Base-by-base conservation (phyloP, 2,113 vertebrate genomes). In the Microcebus tavaratra region DNA sequence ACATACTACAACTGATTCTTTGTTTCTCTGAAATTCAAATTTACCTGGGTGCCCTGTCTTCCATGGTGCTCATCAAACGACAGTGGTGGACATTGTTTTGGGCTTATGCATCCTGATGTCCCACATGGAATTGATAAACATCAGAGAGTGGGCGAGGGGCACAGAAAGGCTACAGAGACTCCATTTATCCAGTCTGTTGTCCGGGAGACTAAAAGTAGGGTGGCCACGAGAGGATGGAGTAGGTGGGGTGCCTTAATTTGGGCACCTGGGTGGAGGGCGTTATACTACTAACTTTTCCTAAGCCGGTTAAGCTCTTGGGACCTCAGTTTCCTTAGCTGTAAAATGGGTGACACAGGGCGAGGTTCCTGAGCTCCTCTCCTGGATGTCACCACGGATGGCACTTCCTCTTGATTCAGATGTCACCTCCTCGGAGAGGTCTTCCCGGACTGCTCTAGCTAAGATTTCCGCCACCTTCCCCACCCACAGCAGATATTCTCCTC, bases 401-500 rank as follows among this genome's bases (percentile, higher is more conserved):
- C 31, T 86, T 85, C 80, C 73, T 90, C 42, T 14, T 45, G 45
- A 31, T 10, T 53, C 61, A 39, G 50, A 25, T 10, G 95, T 63
- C 94, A 31, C 65, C 88, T 90, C 79, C 95, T 83, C 83, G 5
- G n/a, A 79, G 73, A 83, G 2, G 68, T 39, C 95, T 75, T 85
- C 80, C 67, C 23, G 34, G 48, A 76, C 42, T 53, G 11, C 72
- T 50, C 14, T 39, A 67, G 53, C n/a, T 57, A 53, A 91, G 21
- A 65, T 86, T 4, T 39, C 13, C 13, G 5, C 57, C n/a, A 20
- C 2, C 4, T 9, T 3, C 11, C n/a, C 12, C n/a, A 2, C 45
- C 14, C 10, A 10, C 25, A 36, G 61, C 29, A 48, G 50, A 5
- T 21, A 15, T 12, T 10, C 8, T 61, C 31, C 25, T 23, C 11